phyloP scores from a whole-genome alignment of 2,888 invertebrate genomes.

The Apoda limacodes region DNA sequence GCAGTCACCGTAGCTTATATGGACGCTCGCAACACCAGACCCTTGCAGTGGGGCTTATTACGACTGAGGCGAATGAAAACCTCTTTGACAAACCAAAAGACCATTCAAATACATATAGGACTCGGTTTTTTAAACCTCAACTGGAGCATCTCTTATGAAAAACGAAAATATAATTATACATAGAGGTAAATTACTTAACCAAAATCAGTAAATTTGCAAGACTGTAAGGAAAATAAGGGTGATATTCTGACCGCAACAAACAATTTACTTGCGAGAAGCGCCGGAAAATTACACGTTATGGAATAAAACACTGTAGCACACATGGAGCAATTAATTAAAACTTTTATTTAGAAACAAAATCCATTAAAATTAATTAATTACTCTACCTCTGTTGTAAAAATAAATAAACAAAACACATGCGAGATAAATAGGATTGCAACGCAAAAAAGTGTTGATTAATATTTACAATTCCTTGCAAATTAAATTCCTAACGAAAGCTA shows the following conservation, averaged over 20 bases:
- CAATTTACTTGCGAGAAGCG: conserved; percentile 36
- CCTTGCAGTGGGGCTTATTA: too few relatives aligned
- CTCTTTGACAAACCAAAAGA: too few relatives aligned
- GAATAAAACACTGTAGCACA: conserved; percentile 36
- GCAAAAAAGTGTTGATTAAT: conserved; percentile 49
- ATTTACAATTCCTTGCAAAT: conserved; percentile 50
- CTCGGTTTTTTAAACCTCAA: too few relatives aligned
- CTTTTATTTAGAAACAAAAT: conserved; percentile 48
- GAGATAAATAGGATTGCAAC: conserved; percentile 39
- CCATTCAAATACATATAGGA: too few relatives aligned
- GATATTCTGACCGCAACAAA: conserved; percentile 48
- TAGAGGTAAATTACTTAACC: conserved; percentile 34
- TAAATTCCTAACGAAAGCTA: conserved; percentile 62
- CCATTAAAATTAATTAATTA: conserved; percentile 55
- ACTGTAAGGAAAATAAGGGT: conserved; percentile 32
- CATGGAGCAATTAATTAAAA: conserved; percentile 51
- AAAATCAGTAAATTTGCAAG: conserved; percentile 36
- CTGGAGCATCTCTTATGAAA: too few relatives aligned
- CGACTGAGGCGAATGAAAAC: too few relatives aligned
- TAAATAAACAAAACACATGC: conserved; percentile 36
- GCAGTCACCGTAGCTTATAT: too few relatives aligned
- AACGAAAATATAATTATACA: conserved; percentile 26
- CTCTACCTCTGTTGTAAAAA: conserved; percentile 36
- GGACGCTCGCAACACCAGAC: too few relatives aligned
- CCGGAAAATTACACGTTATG: conserved; percentile 19